Evolutionary conservation across 1,140 invertebrate species (phyloP).

Genomic region (Stegodyphus dumicola): DNA sequence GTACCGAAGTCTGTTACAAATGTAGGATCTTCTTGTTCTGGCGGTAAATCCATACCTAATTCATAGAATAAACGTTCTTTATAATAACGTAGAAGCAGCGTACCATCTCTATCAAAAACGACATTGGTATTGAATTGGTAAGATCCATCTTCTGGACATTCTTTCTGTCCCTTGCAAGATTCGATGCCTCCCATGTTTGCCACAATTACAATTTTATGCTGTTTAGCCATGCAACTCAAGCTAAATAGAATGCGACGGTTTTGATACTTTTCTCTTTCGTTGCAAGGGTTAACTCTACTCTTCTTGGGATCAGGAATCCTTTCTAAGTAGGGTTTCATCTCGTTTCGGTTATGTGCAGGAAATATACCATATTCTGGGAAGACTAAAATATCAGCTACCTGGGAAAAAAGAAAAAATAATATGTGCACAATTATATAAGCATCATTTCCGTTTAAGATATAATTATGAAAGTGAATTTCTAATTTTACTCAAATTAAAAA

Average conservation of each 20-base stretch:
- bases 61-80: conserved; percentile 80
- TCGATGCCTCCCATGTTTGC: conserved; percentile 74
- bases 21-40: conserved; percentile 69
- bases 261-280: conserved; percentile 1
- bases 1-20: conserved; percentile 72
- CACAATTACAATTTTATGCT: conserved; percentile 74
- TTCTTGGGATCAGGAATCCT: conserved; percentile 46
- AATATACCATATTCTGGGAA: conserved; percentile 80
- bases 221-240: conserved; percentile 73
- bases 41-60: conserved; percentile 70
- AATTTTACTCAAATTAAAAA: too few relatives aligned
- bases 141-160: conserved; percentile 67
- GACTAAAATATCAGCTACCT: conserved; percentile 82
- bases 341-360: background rate
- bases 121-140: conserved; percentile 81
- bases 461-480: too few relatives aligned
- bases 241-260: conserved; percentile 64
- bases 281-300: conserved; percentile 32
- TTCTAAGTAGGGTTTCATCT: conserved; percentile 12
- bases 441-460: too few relatives aligned
- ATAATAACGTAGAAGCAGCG: conserved; percentile 76
- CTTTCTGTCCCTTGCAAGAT: conserved; percentile 1
- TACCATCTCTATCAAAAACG: conserved; percentile 76
- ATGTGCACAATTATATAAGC: too few relatives aligned
- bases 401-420: conserved; percentile 1